Base-by-base conservation (phyloP, 37 sponge, comb jelly and placozoan species). In the Halichondria panicea region DNA sequence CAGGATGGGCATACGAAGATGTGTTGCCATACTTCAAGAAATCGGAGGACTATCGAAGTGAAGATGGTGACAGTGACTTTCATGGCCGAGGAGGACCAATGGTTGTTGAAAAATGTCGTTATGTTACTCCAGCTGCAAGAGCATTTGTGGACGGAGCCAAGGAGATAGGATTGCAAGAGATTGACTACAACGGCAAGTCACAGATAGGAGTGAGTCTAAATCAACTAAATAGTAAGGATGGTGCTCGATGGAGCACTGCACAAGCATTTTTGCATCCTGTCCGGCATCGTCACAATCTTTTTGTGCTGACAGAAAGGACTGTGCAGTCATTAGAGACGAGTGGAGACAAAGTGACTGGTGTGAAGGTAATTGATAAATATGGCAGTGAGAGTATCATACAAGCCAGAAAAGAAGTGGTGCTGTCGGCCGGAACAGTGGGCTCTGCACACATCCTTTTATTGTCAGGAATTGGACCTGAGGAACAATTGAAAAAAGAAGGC, bases 11-110 rank as follows among this genome's bases (percentile, higher is more conserved):
- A 41, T 92, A 82, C 54, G 68, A 76, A 15, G 71, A 79, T 30
- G 89, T 88, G 40, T 69, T 92, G 22, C 93, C 93, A 3, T 92
- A 92, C 70, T 92, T 92, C 57, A 84, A 81, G 70, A 88, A 84
- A 54, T 48, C 76, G 27, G 89, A 88, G 65, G 19, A 54, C 28
- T 81, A 69, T 57, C 22, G 32, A 22, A 65, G 57, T 35, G 31
- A 33, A 1, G 44, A 59, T 15, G 86, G 79, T 0, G 84, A 91
- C 44, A 46, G 54, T 12, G 72, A 43, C 0, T 86, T 68, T 52
- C 78, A 58, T 34, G 87, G 87, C 3, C 54, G 55, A 7, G 46
- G 40, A 5, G 92, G 92, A 28, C 84, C 87, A 22, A 34, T 91
- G 36, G 73, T 66, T 37, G 83, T 86, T 25, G 72, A 84, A 27